phyloP scores from a whole-genome alignment of 2,797 vertebrate species.

The Channa striata region DNA sequence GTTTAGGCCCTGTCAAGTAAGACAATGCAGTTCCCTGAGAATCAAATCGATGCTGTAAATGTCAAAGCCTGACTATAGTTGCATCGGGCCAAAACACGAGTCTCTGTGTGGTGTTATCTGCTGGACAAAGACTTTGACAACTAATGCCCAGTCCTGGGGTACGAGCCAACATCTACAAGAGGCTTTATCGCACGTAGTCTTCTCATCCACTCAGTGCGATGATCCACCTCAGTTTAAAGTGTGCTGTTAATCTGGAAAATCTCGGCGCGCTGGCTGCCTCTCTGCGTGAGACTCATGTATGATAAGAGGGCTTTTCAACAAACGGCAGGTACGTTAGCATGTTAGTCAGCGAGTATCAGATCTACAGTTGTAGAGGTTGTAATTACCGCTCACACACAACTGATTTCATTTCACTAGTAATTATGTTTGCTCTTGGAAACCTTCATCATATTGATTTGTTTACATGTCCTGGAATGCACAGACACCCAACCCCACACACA shows the following conservation, averaged over 20 bases:
- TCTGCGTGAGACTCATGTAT: conserved; percentile 15
- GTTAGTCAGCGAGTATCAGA: conserved; percentile 46
- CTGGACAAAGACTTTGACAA: conserved; percentile 65
- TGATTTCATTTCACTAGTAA: conserved; percentile 62
- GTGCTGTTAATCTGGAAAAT: conserved; percentile 53
- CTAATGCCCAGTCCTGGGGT: conserved; percentile 55
- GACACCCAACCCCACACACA: conserved; percentile 14
- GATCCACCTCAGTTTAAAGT: conserved; percentile 55
- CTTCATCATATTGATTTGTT: conserved; percentile 68
- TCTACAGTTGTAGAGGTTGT: conserved; percentile 56
- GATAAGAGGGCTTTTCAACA: conserved; percentile 39
- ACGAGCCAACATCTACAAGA: conserved; percentile 57
- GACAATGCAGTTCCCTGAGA: conserved; percentile 74
- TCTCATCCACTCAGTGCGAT: conserved; percentile 59
- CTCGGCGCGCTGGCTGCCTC: conserved; percentile 27
- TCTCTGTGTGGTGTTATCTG: conserved; percentile 59
- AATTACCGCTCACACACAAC: conserved; percentile 62
- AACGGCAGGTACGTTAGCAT: conserved; percentile 40
- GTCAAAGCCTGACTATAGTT: conserved; percentile 75
- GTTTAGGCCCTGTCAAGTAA: conserved; percentile 74
- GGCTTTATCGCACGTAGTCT: conserved; percentile 52
- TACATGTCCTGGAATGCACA: conserved; percentile 54
- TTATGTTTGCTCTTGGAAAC: conserved; percentile 66
- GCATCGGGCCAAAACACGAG: conserved; percentile 61
- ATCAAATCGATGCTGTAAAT: conserved; percentile 82